Percentiles rank a stretch among this genome's conserved stretches.
Conservation (phyloP, 2,797 vertebrate species). For the Chlorospingus semifuscus region DNA sequence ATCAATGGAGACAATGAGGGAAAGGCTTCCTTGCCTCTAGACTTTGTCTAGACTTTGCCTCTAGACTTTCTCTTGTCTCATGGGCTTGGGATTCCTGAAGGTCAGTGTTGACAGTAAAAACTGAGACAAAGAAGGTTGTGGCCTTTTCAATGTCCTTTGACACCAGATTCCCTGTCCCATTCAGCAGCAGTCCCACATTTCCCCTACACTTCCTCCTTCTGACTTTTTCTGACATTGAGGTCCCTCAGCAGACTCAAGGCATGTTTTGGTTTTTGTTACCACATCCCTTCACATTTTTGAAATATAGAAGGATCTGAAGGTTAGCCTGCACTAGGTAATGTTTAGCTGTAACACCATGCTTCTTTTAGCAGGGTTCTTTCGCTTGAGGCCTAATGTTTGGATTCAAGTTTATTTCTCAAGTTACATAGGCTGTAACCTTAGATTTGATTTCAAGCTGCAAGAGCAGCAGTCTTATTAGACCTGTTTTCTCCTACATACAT, state of each 20-base stretch:
- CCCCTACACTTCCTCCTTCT: not conserved
- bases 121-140: rapidly evolving
- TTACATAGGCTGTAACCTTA: not conserved
- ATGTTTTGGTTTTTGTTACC: not conserved
- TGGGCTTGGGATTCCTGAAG: not conserved
- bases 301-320: not conserved
- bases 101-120: not conserved
- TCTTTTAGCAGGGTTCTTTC: not conserved
- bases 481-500: constrained; percentile 12
- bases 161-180: not conserved
- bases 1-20: not conserved
- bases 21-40: not conserved
- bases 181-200: not conserved
- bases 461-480: constrained; percentile 22
- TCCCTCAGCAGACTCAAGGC: not conserved
- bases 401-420: not conserved
- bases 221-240: not conserved
- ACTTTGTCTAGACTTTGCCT: not conserved
- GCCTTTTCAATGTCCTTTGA: not conserved
- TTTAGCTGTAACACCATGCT: not conserved
- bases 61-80: not conserved
- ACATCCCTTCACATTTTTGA: not conserved
- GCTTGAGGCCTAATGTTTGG: not conserved
- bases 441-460: not conserved
- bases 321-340: not conserved